These are phyloP conservation scores for Montifringilla adamsi DNA, from an alignment of 2,113 vertebrate genomes.

Conservation along the genomic window DNA sequence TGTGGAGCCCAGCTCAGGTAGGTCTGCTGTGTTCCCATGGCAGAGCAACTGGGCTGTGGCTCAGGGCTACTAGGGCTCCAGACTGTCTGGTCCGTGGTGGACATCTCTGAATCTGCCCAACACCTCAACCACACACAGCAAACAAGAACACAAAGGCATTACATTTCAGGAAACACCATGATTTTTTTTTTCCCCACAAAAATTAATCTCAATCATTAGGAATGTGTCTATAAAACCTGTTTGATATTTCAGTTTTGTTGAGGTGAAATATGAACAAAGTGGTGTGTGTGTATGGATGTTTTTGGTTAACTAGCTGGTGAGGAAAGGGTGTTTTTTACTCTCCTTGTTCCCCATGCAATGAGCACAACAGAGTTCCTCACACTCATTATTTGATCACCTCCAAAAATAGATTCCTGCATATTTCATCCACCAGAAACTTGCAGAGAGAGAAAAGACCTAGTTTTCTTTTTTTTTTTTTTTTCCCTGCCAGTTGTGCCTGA, in stretches of 20 bases:
- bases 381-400: background rate
- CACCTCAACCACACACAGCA: rapidly evolving
- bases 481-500: background rate
- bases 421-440: background rate
- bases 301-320: background rate
- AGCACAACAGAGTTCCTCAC: background rate
- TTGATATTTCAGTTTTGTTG: background rate
- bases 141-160: rapidly evolving
- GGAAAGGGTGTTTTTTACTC: background rate
- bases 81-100: rapidly evolving
- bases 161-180: background rate
- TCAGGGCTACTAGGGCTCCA: background rate
- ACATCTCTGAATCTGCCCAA: background rate
- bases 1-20: background rate
- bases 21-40: background rate
- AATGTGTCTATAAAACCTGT: background rate
- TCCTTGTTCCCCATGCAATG: background rate
- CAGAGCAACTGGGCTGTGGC: background rate
- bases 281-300: background rate
- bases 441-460: conserved; percentile 8
- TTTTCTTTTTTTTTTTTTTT: background rate
- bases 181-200: background rate
- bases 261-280: background rate
- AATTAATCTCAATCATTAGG: background rate
- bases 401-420: conserved; percentile 13